These are phyloP conservation scores for Percopsis omiscomaycus DNA, from an alignment of 2,797 vertebrate genomes.

Conservation along the genomic window DNA sequence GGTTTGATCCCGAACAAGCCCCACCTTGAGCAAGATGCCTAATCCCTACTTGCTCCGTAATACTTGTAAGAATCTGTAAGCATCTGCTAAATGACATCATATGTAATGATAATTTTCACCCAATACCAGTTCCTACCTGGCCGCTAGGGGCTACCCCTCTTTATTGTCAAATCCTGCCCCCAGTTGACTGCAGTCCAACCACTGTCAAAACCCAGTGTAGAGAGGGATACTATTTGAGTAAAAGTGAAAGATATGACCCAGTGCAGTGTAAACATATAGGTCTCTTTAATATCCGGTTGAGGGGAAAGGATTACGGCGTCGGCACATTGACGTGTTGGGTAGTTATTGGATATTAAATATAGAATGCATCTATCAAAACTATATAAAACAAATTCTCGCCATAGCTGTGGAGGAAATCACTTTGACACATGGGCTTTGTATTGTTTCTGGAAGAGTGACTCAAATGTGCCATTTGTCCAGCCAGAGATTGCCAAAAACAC, in stretches of 20 bases:
- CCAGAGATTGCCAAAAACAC: background rate
- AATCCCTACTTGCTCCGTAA: too few relatives aligned
- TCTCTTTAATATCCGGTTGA: constrained; percentile 28
- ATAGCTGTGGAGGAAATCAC: background rate
- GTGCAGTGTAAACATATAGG: constrained; percentile 16
- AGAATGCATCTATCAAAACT: background rate
- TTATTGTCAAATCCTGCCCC: too few relatives aligned
- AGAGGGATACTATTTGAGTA: constrained; percentile 8
- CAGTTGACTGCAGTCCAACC: too few relatives aligned
- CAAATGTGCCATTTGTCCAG: background rate
- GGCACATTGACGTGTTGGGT: background rate
- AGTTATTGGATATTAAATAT: too few relatives aligned
- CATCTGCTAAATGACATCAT: too few relatives aligned
- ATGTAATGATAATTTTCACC: too few relatives aligned
- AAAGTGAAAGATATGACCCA: constrained; percentile 11
- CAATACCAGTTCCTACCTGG: too few relatives aligned
- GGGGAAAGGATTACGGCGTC: background rate
- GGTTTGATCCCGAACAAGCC: too few relatives aligned
- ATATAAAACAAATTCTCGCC: background rate
- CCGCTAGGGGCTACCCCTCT: too few relatives aligned
- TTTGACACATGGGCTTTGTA: background rate
- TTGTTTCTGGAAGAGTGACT: background rate
- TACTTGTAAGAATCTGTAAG: too few relatives aligned
- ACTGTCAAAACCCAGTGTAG: constrained; percentile 7
- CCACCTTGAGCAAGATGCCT: too few relatives aligned